Conservation (phyloP, 2,888 invertebrate genomes). For the Tetranychus truncatus region DNA sequence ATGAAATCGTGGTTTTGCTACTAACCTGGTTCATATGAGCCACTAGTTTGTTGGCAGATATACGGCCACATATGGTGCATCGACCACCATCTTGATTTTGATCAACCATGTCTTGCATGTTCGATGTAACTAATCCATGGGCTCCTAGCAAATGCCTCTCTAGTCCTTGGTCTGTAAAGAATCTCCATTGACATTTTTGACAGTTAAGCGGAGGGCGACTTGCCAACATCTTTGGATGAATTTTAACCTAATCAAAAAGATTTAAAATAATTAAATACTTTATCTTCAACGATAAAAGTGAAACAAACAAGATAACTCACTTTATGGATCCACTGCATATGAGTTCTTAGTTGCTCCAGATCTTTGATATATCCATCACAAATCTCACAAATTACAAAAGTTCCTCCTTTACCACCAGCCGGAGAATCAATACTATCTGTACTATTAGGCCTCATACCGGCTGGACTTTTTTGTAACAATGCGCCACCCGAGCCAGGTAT, state of each 20-base stretch:
- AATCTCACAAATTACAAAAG: slow-evolving; percentile 85
- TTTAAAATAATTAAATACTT: background rate
- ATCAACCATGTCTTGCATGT: slow-evolving; percentile 87
- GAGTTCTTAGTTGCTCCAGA: slow-evolving; percentile 74
- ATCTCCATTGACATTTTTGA: slow-evolving; percentile 85
- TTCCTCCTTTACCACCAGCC: slow-evolving; percentile 34
- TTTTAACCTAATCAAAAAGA: slow-evolving; percentile 45
- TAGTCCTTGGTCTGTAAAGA: slow-evolving; percentile 90
- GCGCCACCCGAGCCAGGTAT: background rate
- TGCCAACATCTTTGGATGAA: slow-evolving; percentile 87
- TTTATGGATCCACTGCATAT: slow-evolving; percentile 96
- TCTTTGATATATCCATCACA: slow-evolving; percentile 94
- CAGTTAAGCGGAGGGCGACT: slow-evolving; percentile 83
- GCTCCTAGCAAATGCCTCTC: slow-evolving; percentile 83
- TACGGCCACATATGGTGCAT: slow-evolving; percentile 84
- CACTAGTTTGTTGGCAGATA: slow-evolving; percentile 79
- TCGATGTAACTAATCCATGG: slow-evolving; percentile 81
- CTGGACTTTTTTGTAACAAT: slow-evolving; percentile 7
- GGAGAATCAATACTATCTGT: background rate
- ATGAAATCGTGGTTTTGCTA: background rate
- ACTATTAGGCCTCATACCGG: slow-evolving; percentile 15
- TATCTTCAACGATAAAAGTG: background rate
- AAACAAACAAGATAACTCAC: slow-evolving; percentile 14
- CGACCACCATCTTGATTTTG: slow-evolving; percentile 81
- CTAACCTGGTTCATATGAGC: slow-evolving; percentile 59